Evolutionary conservation across 2,113 vertebrate genomes (phyloP).

Genomic region (Oreochromis tanganicae): DNA sequence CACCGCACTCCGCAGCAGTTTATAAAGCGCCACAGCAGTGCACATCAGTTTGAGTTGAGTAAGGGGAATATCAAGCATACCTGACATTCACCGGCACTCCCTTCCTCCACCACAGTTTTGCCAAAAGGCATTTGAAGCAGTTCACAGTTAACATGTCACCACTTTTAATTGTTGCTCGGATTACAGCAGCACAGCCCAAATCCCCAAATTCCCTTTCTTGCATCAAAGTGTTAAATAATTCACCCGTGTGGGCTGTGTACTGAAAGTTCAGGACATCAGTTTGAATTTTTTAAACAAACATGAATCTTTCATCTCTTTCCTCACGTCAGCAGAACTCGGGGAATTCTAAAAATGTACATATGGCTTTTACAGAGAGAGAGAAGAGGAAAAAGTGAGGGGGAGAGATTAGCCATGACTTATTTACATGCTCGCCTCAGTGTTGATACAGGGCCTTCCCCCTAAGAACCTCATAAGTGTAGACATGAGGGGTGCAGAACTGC

Average conservation of each 20-base stretch:
- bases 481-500: neutral
- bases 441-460: slow-evolving; percentile 32
- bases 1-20: neutral
- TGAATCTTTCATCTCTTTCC: slow-evolving; percentile 71
- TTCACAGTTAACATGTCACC: neutral
- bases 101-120: neutral
- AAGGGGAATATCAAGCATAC: neutral
- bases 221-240: slow-evolving; percentile 64
- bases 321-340: slow-evolving; percentile 63
- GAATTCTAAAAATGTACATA: slow-evolving; percentile 61
- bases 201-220: slow-evolving; percentile 30
- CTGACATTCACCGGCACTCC: neutral
- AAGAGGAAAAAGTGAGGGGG: neutral
- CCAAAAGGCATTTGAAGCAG: neutral
- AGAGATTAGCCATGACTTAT: slow-evolving; percentile 58
- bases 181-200: slow-evolving; percentile 20
- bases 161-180: slow-evolving; percentile 5
- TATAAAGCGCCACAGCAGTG: neutral
- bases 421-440: slow-evolving; percentile 58
- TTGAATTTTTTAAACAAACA: slow-evolving; percentile 73
- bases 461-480: neutral
- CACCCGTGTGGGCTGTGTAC: slow-evolving; percentile 49
- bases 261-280: slow-evolving; percentile 70
- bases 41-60: neutral
- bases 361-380: slow-evolving; percentile 39